A percentile compares a stretch with the other conserved stretches of the same genome.
These are phyloP conservation scores for Stichodactyla mertensii DNA, from an alignment of 64 coral and sea anemone genomes.

Conservation along the genomic window DNA sequence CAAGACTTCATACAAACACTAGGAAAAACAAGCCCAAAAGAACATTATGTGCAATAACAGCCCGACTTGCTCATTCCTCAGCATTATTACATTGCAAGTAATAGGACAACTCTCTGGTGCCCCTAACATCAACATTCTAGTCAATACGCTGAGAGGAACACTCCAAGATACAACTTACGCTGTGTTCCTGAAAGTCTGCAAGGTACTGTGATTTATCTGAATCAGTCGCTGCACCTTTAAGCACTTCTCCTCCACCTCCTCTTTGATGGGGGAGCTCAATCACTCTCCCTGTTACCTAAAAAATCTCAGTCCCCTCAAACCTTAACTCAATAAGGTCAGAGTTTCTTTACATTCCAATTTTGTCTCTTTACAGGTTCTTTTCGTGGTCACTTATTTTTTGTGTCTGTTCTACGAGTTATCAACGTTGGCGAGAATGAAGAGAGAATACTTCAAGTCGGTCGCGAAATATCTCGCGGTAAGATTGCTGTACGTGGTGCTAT, in stretches of 20 bases:
- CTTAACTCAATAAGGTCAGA: background rate
- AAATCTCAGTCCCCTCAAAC: background rate
- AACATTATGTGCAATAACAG: background rate
- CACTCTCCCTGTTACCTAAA: too few relatives aligned
- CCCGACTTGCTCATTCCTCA: background rate
- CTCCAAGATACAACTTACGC: background rate
- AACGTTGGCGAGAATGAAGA: slow-evolving; percentile 4
- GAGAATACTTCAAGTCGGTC: slow-evolving; percentile 21
- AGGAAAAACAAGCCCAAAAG: background rate
- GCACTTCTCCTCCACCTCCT: too few relatives aligned
- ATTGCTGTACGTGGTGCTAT: background rate
- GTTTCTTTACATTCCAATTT: background rate
- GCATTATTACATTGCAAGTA: slow-evolving; percentile 25
- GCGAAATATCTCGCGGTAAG: background rate
- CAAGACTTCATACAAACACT: too few relatives aligned
- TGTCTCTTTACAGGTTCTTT: slow-evolving; percentile 14
- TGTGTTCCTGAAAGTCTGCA: slow-evolving; percentile 28
- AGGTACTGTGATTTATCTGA: slow-evolving; percentile 8
- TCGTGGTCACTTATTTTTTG: slow-evolving; percentile 11
- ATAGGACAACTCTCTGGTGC: background rate
- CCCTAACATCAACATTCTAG: slow-evolving; percentile 6
- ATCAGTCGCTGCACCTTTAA: too few relatives aligned
- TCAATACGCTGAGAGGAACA: slow-evolving; percentile 17
- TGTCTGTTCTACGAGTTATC: slow-evolving; percentile 37
- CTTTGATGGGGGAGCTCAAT: too few relatives aligned